Evolutionary conservation across 2,797 vertebrate genomes (phyloP).

Genomic region (Protosalanx chinensis): DNA sequence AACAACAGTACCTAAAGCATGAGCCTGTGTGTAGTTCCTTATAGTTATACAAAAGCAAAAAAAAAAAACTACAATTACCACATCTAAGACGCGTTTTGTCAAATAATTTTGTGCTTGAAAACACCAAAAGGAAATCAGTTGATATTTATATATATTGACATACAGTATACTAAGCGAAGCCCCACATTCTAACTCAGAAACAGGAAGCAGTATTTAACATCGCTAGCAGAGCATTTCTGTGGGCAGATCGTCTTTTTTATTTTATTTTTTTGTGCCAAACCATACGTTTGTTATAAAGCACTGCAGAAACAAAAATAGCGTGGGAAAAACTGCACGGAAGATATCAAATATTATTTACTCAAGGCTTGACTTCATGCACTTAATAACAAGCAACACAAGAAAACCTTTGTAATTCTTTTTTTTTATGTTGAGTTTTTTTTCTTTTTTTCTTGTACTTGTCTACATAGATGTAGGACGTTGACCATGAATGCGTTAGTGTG

Average conservation of each 20-base stretch:
- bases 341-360: slow-evolving; percentile 86
- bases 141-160: slow-evolving; percentile 77
- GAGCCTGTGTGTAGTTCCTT: slow-evolving; percentile 82
- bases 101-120: slow-evolving; percentile 90
- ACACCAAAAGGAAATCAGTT: slow-evolving; percentile 83
- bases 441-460: slow-evolving; percentile 67
- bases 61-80: slow-evolving; percentile 83
- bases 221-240: slow-evolving; percentile 78
- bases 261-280: slow-evolving; percentile 81
- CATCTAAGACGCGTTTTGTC: slow-evolving; percentile 82
- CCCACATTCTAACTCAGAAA: slow-evolving; percentile 86
- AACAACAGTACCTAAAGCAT: slow-evolving; percentile 86
- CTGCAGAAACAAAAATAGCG: slow-evolving; percentile 83
- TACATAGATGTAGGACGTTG: slow-evolving; percentile 89
- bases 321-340: slow-evolving; percentile 75
- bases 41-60: slow-evolving; percentile 92
- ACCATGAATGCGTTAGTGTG: slow-evolving; percentile 79
- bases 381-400: slow-evolving; percentile 91
- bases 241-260: slow-evolving; percentile 68
- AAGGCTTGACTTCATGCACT: slow-evolving; percentile 96
- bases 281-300: slow-evolving; percentile 82
- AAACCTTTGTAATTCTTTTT: slow-evolving; percentile 72
- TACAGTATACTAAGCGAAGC: slow-evolving; percentile 76
- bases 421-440: slow-evolving; percentile 63
- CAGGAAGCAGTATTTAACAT: slow-evolving; percentile 86